A percentile compares a stretch with the other conserved stretches of the same genome.
These are phyloP conservation scores for Dolichomitus sp. DNA, from an alignment of 2,888 invertebrate species.

Conservation along the genomic window DNA sequence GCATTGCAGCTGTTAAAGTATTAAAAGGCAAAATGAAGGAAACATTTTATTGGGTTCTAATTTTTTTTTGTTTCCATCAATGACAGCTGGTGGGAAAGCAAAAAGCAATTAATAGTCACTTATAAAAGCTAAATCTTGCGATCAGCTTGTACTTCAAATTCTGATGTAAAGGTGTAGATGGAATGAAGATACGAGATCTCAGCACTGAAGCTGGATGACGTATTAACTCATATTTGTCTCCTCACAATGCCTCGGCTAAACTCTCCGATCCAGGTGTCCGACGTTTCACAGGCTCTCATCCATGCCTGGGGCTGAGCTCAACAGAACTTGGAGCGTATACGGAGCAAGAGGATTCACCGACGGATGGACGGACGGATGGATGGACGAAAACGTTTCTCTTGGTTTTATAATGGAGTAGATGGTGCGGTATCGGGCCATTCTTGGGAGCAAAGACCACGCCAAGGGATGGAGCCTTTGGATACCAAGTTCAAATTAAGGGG, in stretches of 20 bases:
- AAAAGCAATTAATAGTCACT: constrained; percentile 83
- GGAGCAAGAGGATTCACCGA: constrained; percentile 35
- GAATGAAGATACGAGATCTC: constrained; percentile 54
- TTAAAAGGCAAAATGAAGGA: no score
- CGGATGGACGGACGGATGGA: constrained; percentile 60
- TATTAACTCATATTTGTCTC: constrained; percentile 85
- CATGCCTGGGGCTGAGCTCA: constrained; percentile 53
- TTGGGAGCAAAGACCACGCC: constrained; percentile 16
- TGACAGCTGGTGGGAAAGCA: constrained; percentile 39
- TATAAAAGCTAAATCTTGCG: constrained; percentile 76
- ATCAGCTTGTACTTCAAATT: constrained; percentile 78
- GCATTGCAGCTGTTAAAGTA: no score
- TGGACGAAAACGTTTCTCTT: constrained; percentile 20
- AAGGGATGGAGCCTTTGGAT: background rate
- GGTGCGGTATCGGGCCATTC: constrained; percentile 26
- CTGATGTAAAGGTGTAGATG: constrained; percentile 49
- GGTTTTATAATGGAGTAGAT: constrained; percentile 51
- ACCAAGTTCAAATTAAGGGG: constrained; percentile 12
- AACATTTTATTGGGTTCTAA: background rate
- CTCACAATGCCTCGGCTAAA: constrained; percentile 81
- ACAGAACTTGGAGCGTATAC: constrained; percentile 16
- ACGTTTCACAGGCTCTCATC: constrained; percentile 81
- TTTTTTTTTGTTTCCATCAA: constrained; percentile 30
- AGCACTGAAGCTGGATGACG: constrained; percentile 82
- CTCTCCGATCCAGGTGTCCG: constrained; percentile 82